Evolutionary conservation across 1,140 invertebrate species (phyloP), one percentile per base, ranked within the genome.

Genomic region (Pissodes strobi): DNA sequence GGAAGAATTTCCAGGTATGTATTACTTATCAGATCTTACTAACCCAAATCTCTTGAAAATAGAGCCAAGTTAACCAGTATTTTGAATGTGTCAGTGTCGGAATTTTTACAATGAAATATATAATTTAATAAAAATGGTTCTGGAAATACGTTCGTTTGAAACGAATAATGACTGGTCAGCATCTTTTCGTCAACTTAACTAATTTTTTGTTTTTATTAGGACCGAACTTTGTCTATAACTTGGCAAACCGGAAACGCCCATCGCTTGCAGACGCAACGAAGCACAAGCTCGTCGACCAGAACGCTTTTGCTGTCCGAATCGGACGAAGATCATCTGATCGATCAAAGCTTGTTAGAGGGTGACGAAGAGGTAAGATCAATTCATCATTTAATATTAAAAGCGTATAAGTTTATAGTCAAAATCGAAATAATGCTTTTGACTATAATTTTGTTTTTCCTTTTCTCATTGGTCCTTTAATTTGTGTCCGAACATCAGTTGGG

Each of bases 1-100:
- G 88, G n/a, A 81, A 83, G 67, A 84, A 82, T 66, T 87, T 90
- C 74, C 85, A 87, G 70, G 87, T 78, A 70, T 59, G 48, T 39
- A 22, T 12, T n/a, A n/a, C n/a, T 12, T 30, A 13, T 12, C n/a
- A 53, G 30, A n/a, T 23, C 25, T 49, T 27, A 25, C 12, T 49
- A 22, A 2, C 9, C 25, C n/a, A n/a, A n/a, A n/a, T n/a, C n/a
- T n/a, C n/a, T n/a, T n/a, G n/a, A n/a, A n/a, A n/a, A n/a, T n/a
- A n/a, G n/a, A n/a, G n/a, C n/a, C n/a, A n/a, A n/a, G n/a, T n/a
- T n/a, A n/a, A n/a, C n/a, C n/a, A n/a, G n/a, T n/a, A n/a, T n/a
- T n/a, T n/a, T n/a, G n/a, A n/a, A n/a, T n/a, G n/a, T n/a, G n/a
- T n/a, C n/a, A n/a, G n/a, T n/a, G n/a, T n/a, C n/a, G n/a, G n/a